Conservation (phyloP, 2,797 vertebrate genomes). For the Mus caroli region DNA sequence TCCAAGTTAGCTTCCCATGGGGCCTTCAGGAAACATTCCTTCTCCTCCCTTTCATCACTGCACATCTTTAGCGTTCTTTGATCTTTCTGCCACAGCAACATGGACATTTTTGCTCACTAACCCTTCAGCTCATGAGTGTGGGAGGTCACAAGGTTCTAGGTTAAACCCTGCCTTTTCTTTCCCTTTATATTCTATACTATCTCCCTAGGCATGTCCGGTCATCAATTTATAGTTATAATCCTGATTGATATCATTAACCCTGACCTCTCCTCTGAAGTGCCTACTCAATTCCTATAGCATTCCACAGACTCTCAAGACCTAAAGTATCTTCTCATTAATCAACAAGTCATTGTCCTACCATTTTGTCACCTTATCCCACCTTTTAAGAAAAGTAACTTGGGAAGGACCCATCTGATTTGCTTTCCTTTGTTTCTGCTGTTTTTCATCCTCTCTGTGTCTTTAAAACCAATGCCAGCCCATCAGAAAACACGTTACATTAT, state of each 20-base stretch:
- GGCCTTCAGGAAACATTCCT: background rate
- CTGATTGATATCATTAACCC: background rate
- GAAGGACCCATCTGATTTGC: background rate
- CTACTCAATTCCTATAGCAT: background rate
- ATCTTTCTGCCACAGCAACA: background rate
- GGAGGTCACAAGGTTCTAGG: background rate
- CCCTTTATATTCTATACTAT: background rate
- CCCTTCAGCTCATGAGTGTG: background rate
- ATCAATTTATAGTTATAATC: slow-evolving; percentile 16
- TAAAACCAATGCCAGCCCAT: background rate
- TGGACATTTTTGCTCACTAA: background rate
- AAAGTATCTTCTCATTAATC: background rate
- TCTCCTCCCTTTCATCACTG: background rate
- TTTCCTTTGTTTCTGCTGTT: background rate
- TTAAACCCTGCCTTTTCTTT: background rate
- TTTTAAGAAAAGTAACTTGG: background rate
- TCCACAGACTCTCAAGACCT: background rate
- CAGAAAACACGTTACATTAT: background rate
- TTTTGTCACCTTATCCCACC: background rate
- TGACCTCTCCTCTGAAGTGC: background rate
- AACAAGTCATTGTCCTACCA: background rate
- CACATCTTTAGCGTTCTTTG: background rate
- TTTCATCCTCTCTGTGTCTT: background rate
- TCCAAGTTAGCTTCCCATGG: background rate
- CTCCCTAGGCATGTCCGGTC: background rate